These are phyloP conservation scores for Physeter macrocephalus DNA, from an alignment of 2,113 vertebrate species.

Conservation along the genomic window DNA sequence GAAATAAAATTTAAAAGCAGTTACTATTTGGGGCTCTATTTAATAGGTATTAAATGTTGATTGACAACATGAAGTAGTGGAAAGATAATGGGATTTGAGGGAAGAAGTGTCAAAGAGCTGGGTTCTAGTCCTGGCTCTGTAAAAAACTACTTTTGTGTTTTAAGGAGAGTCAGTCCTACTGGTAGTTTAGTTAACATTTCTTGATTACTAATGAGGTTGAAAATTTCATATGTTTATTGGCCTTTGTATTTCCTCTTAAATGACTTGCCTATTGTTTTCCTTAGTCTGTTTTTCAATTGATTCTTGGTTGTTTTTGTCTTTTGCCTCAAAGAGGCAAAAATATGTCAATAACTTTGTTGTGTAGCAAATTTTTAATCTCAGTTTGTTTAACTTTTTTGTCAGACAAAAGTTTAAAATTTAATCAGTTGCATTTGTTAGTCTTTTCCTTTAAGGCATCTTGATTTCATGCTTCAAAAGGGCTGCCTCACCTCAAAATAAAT, in stretches of 20 bases:
- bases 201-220: background rate
- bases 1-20: constrained; percentile 24
- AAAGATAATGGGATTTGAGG: background rate
- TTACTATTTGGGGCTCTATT: background rate
- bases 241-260: background rate
- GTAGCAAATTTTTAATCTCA: background rate
- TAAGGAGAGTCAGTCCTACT: background rate
- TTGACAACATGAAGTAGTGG: background rate
- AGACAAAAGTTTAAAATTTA: background rate
- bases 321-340: constrained; percentile 15
- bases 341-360: background rate
- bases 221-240: background rate
- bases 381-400: background rate
- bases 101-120: background rate
- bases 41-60: constrained; percentile 9
- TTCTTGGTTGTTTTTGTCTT: background rate
- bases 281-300: background rate
- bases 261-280: background rate
- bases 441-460: background rate
- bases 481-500: background rate
- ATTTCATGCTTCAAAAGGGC: background rate
- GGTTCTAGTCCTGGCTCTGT: background rate
- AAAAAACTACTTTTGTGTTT: background rate
- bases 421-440: background rate
- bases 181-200: background rate